Conservation (phyloP, 2,113 vertebrate genomes). For the Nibea coibor region DNA sequence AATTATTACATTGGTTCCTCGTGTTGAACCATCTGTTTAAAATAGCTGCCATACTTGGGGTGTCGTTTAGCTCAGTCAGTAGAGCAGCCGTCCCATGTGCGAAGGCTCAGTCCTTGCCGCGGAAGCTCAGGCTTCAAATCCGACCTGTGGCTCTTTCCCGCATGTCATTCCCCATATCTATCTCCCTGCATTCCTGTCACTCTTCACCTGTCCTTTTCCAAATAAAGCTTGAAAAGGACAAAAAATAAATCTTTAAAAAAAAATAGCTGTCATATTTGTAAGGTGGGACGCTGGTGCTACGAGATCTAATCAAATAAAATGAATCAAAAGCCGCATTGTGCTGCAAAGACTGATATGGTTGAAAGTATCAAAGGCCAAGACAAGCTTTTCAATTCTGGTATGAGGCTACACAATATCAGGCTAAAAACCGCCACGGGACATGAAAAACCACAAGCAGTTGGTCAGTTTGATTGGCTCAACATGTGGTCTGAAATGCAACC, state of each 20-base stretch:
- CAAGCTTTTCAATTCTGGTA: neutral
- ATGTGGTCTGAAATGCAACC: neutral
- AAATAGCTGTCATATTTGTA: conserved; percentile 24
- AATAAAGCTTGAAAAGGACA: no score
- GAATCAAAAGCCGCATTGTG: conserved; percentile 36
- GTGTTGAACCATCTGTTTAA: conserved; percentile 26
- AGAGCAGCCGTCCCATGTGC: no score
- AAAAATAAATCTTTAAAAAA: no score
- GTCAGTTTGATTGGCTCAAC: neutral
- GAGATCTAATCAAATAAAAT: conserved; percentile 32
- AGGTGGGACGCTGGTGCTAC: conserved; percentile 13
- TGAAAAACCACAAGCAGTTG: neutral
- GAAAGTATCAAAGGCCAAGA: conserved; percentile 5
- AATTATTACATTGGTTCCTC: conserved; percentile 1
- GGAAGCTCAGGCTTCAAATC: no score
- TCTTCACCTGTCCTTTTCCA: no score
- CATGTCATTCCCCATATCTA: no score
- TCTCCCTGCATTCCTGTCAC: no score
- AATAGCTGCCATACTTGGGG: conserved; percentile 24
- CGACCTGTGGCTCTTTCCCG: no score
- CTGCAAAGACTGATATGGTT: conserved; percentile 12
- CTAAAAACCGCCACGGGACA: neutral
- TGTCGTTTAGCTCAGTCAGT: no score
- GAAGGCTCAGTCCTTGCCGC: no score
- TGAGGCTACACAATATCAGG: conserved; percentile 21